A percentile compares a stretch with the other conserved stretches of the same genome.
Evolutionary conservation across 2,113 vertebrate genomes (phyloP).

Genomic region (Pithys albifrons): DNA sequence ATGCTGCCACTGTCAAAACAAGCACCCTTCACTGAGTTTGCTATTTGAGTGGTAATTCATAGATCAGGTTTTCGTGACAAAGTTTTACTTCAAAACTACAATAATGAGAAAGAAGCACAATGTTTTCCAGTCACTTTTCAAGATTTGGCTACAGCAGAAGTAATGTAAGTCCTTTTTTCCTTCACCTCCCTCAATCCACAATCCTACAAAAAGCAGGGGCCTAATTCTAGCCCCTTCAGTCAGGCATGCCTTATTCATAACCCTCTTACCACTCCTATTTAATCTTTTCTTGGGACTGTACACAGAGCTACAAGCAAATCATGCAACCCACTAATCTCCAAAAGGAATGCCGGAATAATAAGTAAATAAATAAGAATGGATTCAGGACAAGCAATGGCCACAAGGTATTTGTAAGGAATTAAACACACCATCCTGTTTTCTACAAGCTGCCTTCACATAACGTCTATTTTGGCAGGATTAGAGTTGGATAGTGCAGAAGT

Average conservation of each 20-base stretch:
- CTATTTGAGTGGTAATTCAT: not conserved
- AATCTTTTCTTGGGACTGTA: not conserved
- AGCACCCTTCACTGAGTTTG: not conserved
- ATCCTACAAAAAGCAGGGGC: not conserved
- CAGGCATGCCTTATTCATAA: not conserved
- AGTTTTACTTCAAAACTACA: not conserved
- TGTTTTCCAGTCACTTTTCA: not conserved
- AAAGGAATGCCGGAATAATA: constrained; percentile 21
- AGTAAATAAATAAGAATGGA: constrained; percentile 22
- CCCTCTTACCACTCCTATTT: not conserved
- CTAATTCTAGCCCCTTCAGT: not conserved
- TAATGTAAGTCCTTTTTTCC: not conserved
- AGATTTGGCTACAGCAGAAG: not conserved
- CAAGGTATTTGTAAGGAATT: not conserved
- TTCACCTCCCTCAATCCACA: not conserved
- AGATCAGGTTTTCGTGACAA: not conserved
- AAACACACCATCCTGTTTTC: not conserved
- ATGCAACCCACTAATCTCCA: constrained; percentile 14
- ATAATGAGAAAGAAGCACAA: not conserved
- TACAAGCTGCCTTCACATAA: not conserved
- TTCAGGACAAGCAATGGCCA: constrained; percentile 2
- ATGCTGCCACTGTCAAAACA: not conserved
- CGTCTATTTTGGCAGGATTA: not conserved
- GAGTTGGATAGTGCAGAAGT: not conserved
- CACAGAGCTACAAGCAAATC: not conserved